phyloP scores from a whole-genome alignment of 2,888 invertebrate genomes.

The Tenthredo mesomela region DNA sequence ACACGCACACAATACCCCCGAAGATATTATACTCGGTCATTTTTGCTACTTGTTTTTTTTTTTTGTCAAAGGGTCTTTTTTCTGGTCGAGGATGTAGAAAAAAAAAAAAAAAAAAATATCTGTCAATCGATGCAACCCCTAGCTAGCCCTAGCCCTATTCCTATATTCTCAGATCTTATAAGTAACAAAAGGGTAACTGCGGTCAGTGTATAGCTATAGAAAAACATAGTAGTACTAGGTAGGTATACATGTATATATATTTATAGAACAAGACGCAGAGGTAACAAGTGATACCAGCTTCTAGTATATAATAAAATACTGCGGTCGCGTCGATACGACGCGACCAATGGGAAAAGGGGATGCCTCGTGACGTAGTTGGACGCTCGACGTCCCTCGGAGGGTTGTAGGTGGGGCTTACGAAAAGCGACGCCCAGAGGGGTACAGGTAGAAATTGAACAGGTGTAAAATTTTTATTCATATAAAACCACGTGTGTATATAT shows the following conservation, averaged over 20 bases:
- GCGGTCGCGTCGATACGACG: constrained; percentile 69
- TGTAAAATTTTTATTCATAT: background rate
- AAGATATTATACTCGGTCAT: no score
- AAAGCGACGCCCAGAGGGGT: constrained; percentile 72
- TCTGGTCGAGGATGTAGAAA: no score
- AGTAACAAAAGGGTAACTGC: background rate
- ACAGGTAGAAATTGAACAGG: constrained; percentile 74
- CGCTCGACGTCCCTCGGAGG: constrained; percentile 73
- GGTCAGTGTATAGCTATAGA: no score
- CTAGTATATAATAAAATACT: constrained; percentile 73
- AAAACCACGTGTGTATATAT: no score
- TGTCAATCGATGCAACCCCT: background rate
- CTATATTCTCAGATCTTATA: background rate
- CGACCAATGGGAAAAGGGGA: constrained; percentile 72
- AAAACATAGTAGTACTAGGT: no score
- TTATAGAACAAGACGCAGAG: background rate
- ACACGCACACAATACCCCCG: no score
- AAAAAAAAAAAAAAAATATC: background rate
- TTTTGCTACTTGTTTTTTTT: no score
- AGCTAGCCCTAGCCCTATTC: no score
- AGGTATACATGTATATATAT: background rate
- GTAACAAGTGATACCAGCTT: background rate
- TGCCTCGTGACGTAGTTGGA: constrained; percentile 73
- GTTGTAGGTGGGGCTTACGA: constrained; percentile 74
- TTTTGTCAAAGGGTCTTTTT: no score